These are phyloP conservation scores for Clostera curtula DNA, from an alignment of 2,888 invertebrate species.

Conservation along the genomic window DNA sequence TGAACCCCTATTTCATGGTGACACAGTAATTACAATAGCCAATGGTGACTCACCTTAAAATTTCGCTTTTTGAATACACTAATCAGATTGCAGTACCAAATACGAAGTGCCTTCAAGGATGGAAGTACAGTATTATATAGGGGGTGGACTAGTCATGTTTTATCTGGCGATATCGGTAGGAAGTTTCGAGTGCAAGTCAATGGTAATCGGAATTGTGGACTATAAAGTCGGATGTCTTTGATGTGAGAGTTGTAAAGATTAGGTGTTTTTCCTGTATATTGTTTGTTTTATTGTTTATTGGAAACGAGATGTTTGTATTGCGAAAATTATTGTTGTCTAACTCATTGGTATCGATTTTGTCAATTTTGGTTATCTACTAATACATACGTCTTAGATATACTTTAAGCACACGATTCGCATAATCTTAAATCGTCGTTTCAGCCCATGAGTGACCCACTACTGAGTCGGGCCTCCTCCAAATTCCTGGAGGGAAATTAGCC, in stretches of 20 bases:
- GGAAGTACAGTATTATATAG: slow-evolving; percentile 13
- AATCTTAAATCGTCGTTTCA: no score
- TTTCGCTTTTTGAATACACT: slow-evolving; percentile 1
- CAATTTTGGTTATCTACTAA: no score
- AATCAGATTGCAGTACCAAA: slow-evolving; percentile 1
- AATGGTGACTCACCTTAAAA: no score
- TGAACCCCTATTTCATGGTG: not conserved
- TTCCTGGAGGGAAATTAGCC: no score
- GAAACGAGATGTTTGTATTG: no score
- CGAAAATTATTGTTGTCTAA: not conserved
- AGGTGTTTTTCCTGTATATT: not conserved
- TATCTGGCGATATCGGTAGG: slow-evolving; percentile 19
- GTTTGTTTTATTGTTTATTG: not conserved
- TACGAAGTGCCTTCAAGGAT: not conserved
- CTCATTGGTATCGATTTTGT: no score
- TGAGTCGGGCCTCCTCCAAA: no score
- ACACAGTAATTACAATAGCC: no score
- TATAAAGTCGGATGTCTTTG: slow-evolving; percentile 14
- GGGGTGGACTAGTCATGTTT: slow-evolving; percentile 11
- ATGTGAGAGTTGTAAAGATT: slow-evolving; percentile 19
- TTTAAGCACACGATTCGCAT: no score
- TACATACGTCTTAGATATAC: no score
- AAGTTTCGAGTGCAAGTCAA: slow-evolving; percentile 9
- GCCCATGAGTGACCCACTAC: no score
- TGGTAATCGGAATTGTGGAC: slow-evolving; percentile 10